These are phyloP conservation scores for Aegotheles bennettii DNA, from an alignment of 2,113 vertebrate genomes.

Conservation along the genomic window DNA sequence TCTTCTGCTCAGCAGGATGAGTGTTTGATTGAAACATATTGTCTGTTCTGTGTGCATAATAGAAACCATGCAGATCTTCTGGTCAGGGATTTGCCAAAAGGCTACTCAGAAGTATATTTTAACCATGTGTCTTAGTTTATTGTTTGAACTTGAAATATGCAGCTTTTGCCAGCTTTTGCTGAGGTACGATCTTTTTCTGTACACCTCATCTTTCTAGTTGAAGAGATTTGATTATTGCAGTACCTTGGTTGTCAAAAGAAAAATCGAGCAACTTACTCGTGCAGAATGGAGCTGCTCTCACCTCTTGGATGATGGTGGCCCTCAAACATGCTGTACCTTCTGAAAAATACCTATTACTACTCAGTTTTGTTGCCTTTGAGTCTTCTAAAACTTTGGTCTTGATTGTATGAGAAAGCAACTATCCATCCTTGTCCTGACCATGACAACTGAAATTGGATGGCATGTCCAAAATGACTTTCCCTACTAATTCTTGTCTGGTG, in stretches of 20 bases:
- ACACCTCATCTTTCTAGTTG: background rate
- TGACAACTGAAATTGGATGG: background rate
- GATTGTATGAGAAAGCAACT: background rate
- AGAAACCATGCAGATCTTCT: background rate
- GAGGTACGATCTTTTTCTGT: background rate
- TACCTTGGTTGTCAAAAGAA: background rate
- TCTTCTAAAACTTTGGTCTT: background rate
- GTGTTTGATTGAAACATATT: conserved; percentile 42
- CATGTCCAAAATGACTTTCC: background rate
- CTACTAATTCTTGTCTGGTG: background rate
- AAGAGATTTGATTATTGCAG: background rate
- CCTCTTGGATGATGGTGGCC: background rate
- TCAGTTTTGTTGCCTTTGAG: background rate
- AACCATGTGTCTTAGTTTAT: background rate
- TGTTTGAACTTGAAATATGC: background rate
- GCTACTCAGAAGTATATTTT: background rate
- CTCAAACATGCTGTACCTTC: background rate
- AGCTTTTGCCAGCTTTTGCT: background rate
- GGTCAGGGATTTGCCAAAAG: background rate
- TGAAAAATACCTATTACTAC: background rate
- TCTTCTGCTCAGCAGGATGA: conserved; percentile 55
- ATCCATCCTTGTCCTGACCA: background rate
- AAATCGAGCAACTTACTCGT: background rate
- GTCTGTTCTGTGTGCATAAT: background rate
- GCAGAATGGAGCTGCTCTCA: background rate